Percentiles rank a stretch among this genome's conserved stretches.
These are phyloP conservation scores for Pasiphila rectangulata DNA, from an alignment of 2,888 invertebrate species.

Conservation along the genomic window DNA sequence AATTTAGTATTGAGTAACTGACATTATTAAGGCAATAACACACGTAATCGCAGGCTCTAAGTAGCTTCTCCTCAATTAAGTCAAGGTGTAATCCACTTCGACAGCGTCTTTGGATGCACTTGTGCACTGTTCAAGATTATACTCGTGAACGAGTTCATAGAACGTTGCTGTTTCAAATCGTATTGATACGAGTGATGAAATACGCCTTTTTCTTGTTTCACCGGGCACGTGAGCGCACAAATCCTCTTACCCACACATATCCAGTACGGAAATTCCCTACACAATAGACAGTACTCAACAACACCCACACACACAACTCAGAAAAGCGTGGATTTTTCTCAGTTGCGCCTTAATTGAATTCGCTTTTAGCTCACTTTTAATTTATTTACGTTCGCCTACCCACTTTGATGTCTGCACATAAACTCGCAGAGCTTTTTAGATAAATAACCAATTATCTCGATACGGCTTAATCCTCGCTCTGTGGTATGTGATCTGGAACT, in stretches of 20 bases:
- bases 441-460: slow-evolving; percentile 74
- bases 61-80: background rate
- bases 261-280: slow-evolving; percentile 24
- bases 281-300: slow-evolving; percentile 35
- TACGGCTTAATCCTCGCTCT: slow-evolving; percentile 56
- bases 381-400: slow-evolving; percentile 67
- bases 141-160: background rate
- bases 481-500: slow-evolving; percentile 50
- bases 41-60: background rate
- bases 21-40: slow-evolving; percentile 3
- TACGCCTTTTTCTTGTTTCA: slow-evolving; percentile 9
- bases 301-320: slow-evolving; percentile 36
- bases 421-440: slow-evolving; percentile 58
- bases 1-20: background rate
- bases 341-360: slow-evolving; percentile 69
- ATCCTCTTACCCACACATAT: slow-evolving; percentile 33
- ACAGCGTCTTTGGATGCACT: background rate
- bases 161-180: slow-evolving; percentile 5
- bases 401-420: slow-evolving; percentile 65
- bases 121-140: background rate
- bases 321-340: slow-evolving; percentile 49
- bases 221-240: slow-evolving; percentile 25
- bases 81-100: background rate
- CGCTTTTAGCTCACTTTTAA: slow-evolving; percentile 68
- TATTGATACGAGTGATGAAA: slow-evolving; percentile 6